These are phyloP conservation scores for Amphiprion clarkii DNA, from an alignment of 2,797 vertebrate genomes.

Conservation along the genomic window DNA sequence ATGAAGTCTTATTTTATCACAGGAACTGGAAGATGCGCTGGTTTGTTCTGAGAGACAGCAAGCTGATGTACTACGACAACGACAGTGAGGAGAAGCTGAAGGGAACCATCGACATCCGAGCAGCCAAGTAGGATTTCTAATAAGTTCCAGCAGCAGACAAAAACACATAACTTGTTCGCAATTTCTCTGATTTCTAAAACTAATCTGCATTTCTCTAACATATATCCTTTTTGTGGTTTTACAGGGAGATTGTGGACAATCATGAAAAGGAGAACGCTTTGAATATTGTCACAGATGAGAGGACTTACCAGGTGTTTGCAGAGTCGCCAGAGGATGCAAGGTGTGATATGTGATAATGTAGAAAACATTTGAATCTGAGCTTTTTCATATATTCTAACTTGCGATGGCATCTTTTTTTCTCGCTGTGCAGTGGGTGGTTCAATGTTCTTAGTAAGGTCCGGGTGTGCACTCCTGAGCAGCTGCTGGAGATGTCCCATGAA, in stretches of 20 bases:
- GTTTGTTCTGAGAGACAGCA: conserved; percentile 93
- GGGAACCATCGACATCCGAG: conserved; percentile 92
- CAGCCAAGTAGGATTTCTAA: conserved; percentile 88
- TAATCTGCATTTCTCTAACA: conserved; percentile 2
- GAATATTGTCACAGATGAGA: conserved; percentile 93
- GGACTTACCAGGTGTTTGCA: conserved; percentile 94
- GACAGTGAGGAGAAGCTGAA: conserved; percentile 95
- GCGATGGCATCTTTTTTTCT: conserved; percentile 7
- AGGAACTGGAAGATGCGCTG: conserved; percentile 97
- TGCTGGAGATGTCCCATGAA: conserved; percentile 90
- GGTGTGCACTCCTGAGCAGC: conserved; percentile 87
- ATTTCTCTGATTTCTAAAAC: background rate
- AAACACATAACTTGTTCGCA: no score
- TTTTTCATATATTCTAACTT: background rate
- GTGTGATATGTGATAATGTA: conserved; percentile 66
- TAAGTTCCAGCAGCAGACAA: background rate
- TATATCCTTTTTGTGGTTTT: conserved; percentile 11
- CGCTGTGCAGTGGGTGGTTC: conserved; percentile 86
- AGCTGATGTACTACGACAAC: conserved; percentile 95
- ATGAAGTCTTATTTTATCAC: conserved; percentile 26
- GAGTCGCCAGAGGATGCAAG: conserved; percentile 96
- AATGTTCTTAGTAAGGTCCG: conserved; percentile 88
- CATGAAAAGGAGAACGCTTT: conserved; percentile 95
- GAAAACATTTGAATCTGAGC: background rate
- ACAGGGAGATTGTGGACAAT: conserved; percentile 94